Evolutionary conservation across 1,140 invertebrate genomes (phyloP).

Genomic region (Proales similis): DNA sequence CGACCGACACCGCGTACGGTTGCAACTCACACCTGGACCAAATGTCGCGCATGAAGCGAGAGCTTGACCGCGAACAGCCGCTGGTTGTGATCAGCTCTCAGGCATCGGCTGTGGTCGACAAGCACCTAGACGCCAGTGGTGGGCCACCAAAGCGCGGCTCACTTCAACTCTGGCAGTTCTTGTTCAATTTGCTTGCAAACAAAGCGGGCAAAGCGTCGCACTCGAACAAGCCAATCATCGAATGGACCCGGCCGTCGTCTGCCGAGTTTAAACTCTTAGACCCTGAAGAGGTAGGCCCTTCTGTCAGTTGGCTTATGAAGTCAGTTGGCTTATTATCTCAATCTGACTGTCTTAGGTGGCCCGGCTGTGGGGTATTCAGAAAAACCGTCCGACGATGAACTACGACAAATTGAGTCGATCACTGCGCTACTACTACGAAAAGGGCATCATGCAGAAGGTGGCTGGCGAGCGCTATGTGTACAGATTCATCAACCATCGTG

Average conservation of each 20-base stretch:
- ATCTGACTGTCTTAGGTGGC: too few relatives aligned
- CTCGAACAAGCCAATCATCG: slow-evolving; percentile 74
- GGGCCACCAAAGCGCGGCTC: slow-evolving; percentile 65
- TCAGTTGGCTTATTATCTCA: slow-evolving; percentile 36
- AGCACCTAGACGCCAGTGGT: too few relatives aligned
- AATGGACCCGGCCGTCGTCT: slow-evolving; percentile 86
- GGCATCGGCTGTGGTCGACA: too few relatives aligned
- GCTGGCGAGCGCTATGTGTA: slow-evolving; percentile 90
- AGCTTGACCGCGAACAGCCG: too few relatives aligned
- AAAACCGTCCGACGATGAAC: slow-evolving; percentile 85
- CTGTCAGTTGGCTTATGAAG: neutral
- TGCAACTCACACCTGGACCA: too few relatives aligned
- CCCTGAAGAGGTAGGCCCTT: slow-evolving; percentile 82
- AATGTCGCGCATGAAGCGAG: too few relatives aligned
- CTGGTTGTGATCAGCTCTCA: too few relatives aligned
- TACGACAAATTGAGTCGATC: slow-evolving; percentile 89
- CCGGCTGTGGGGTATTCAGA: slow-evolving; percentile 57
- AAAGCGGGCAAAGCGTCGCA: slow-evolving; percentile 50
- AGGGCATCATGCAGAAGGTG: slow-evolving; percentile 62
- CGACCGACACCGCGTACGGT: too few relatives aligned
- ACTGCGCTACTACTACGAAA: slow-evolving; percentile 88
- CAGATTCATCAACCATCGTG: slow-evolving; percentile 54
- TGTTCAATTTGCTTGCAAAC: slow-evolving; percentile 78
- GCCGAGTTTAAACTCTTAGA: slow-evolving; percentile 85
- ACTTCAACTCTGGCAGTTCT: slow-evolving; percentile 85